Conservation (phyloP, 1,140 invertebrate genomes). For the Achroia grisella region DNA sequence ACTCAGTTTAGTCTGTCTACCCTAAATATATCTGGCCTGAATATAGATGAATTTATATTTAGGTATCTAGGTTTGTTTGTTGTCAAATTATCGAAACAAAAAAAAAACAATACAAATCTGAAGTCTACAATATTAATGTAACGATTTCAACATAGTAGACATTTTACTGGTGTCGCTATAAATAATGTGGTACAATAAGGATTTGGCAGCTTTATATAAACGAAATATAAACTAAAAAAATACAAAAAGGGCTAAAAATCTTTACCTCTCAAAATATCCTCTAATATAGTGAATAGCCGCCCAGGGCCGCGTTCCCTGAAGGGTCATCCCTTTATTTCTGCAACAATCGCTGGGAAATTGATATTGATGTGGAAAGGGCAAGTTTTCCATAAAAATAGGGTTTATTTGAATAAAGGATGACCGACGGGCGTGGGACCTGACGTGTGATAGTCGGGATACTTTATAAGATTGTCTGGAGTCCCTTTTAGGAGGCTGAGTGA, state of each 20-base stretch:
- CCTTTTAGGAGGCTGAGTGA: slow-evolving; percentile 27
- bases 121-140: no score
- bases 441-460: slow-evolving; percentile 43
- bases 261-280: slow-evolving; percentile 41
- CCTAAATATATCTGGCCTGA: no score
- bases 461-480: slow-evolving; percentile 55
- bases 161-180: no score
- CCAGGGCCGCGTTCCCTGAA: slow-evolving; percentile 49
- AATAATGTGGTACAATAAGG: no score
- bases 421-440: slow-evolving; percentile 44
- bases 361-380: slow-evolving; percentile 72
- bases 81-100: no score
- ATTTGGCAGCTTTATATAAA: no score
- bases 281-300: slow-evolving; percentile 66
- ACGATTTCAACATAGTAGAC: no score
- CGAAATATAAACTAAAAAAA: no score
- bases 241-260: slow-evolving; percentile 7
- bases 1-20: no score
- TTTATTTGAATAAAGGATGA: slow-evolving; percentile 73
- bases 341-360: slow-evolving; percentile 71
- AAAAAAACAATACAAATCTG: no score
- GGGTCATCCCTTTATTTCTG: slow-evolving; percentile 72
- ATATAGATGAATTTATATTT: no score
- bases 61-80: no score
- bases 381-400: slow-evolving; percentile 72